Conservation (phyloP, 1,140 invertebrate species). For the Temnothorax longispinosus region DNA sequence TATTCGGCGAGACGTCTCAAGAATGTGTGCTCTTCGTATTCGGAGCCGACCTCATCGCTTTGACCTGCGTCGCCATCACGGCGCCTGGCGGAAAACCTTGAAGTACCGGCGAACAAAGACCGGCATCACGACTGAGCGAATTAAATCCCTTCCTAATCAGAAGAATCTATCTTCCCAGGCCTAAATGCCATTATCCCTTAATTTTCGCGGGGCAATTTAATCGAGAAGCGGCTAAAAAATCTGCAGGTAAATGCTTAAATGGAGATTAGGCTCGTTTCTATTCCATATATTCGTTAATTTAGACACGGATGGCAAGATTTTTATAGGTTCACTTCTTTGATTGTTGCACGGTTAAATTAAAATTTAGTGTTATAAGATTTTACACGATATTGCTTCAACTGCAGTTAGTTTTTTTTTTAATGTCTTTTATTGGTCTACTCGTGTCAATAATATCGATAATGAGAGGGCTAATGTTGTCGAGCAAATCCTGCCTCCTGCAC, state of each 20-base stretch:
- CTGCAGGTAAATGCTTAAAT: neutral
- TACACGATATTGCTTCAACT: neutral
- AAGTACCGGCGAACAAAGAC: constrained; percentile 35
- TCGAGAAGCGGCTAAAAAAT: neutral
- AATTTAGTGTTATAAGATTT: neutral
- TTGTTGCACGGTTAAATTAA: neutral
- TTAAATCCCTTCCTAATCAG: constrained; percentile 19
- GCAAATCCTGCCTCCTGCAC: neutral
- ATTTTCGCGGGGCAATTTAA: neutral
- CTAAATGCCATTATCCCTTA: neutral
- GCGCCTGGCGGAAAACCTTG: constrained; percentile 51
- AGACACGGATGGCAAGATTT: neutral
- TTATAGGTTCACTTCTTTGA: neutral
- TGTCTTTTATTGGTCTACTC: neutral
- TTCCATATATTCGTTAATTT: neutral
- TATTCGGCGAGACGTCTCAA: constrained; percentile 58
- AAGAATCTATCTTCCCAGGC: neutral
- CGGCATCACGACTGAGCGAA: constrained; percentile 59
- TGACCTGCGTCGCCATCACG: constrained; percentile 41
- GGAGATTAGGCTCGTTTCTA: neutral
- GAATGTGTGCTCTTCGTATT: constrained; percentile 28
- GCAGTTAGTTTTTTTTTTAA: neutral
- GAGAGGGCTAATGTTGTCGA: neutral
- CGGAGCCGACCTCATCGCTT: constrained; percentile 29
- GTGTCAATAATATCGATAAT: constrained; percentile 13